Conservation (phyloP, 2,888 invertebrate species). For the Eupithecia inturbata region DNA sequence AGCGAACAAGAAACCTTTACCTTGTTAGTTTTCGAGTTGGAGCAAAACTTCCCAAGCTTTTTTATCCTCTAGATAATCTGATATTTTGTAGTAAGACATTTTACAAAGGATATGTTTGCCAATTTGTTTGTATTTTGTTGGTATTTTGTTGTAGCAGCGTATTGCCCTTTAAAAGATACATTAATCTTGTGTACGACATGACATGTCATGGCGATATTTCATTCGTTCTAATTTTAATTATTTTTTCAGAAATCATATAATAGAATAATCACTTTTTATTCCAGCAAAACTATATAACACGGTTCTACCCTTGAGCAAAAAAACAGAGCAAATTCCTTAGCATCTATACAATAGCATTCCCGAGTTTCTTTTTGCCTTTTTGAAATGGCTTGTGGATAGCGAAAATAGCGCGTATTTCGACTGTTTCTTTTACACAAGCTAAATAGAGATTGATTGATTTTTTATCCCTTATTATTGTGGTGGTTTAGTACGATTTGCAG, state of each 20-base stretch:
- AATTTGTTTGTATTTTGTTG: too few relatives aligned
- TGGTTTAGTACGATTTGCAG: not conserved
- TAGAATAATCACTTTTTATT: conserved; percentile 15
- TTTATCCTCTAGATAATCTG: too few relatives aligned
- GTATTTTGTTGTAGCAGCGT: too few relatives aligned
- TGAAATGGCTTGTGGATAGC: conserved; percentile 30
- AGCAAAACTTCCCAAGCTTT: too few relatives aligned
- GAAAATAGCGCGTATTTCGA: conserved; percentile 32
- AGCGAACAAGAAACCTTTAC: too few relatives aligned
- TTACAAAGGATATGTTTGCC: too few relatives aligned
- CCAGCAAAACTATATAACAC: conserved; percentile 11
- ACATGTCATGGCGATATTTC: not conserved
- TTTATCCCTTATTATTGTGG: conserved; percentile 19
- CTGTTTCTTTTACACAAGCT: conserved; percentile 31
- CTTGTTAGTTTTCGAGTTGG: too few relatives aligned
- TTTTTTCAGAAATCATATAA: conserved; percentile 1
- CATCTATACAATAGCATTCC: conserved; percentile 46
- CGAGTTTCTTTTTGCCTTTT: conserved; percentile 36
- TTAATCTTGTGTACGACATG: too few relatives aligned
- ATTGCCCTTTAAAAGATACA: too few relatives aligned
- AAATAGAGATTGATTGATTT: conserved; percentile 27
- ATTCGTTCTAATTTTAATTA: not conserved
- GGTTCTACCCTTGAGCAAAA: conserved; percentile 23
- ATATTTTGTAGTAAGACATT: too few relatives aligned
- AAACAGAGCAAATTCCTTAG: conserved; percentile 34